These are phyloP conservation scores for Macquaria ambigua DNA, from an alignment of 2,113 vertebrate genomes.

Conservation along the genomic window DNA sequence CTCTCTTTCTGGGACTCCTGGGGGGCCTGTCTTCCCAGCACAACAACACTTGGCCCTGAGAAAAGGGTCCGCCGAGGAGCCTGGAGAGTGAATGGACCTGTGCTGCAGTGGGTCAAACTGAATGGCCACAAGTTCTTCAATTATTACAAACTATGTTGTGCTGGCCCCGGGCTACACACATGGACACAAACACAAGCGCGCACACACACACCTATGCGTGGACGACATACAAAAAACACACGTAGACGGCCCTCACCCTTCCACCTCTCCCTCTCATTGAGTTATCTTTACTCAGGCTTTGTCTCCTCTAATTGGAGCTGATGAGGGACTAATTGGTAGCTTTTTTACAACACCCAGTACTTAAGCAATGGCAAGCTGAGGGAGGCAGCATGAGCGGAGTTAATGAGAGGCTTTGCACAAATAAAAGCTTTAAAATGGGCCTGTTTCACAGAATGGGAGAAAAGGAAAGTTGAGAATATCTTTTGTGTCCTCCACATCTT, in stretches of 20 bases:
- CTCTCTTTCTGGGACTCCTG: slow-evolving; percentile 92
- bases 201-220: slow-evolving; percentile 22
- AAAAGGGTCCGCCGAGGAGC: slow-evolving; percentile 85
- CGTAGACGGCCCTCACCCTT: slow-evolving; percentile 63
- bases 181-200: slow-evolving; percentile 43
- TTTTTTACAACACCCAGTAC: slow-evolving; percentile 90
- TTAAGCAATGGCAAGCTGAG: slow-evolving; percentile 89
- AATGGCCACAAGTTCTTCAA: slow-evolving; percentile 90
- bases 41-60: slow-evolving; percentile 88
- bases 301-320: slow-evolving; percentile 99
- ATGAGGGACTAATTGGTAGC: slow-evolving; percentile 99
- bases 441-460: slow-evolving; percentile 78
- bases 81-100: slow-evolving; percentile 86
- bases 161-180: slow-evolving; percentile 63
- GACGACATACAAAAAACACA: slow-evolving; percentile 37
- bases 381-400: slow-evolving; percentile 93
- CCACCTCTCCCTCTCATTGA: slow-evolving; percentile 88
- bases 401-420: slow-evolving; percentile 93
- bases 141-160: slow-evolving; percentile 89
- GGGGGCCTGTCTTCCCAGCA: slow-evolving; percentile 94
- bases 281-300: slow-evolving; percentile 98
- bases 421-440: slow-evolving; percentile 85
- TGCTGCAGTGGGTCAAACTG: slow-evolving; percentile 78
- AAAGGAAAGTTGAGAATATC: slow-evolving; percentile 86
- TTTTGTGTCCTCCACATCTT: slow-evolving; percentile 83